Evolutionary conservation across 2,888 invertebrate species (phyloP).

Genomic region (Drosophila prostipennis): DNA sequence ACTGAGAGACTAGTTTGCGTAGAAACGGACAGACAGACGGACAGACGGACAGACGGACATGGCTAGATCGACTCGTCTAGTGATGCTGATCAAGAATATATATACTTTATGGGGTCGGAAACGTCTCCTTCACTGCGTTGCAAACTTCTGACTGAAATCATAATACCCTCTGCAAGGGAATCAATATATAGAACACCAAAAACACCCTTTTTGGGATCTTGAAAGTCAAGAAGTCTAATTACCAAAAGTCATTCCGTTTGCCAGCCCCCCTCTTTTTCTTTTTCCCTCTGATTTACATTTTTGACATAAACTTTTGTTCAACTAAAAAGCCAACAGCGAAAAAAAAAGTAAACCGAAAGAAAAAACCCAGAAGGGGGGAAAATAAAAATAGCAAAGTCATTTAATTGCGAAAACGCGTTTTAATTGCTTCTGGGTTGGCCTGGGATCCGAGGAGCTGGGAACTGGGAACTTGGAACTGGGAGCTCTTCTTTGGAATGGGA

Average conservation of each 20-base stretch:
- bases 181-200: too few species aligned
- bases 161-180: too few species aligned
- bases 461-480: constrained; percentile 13
- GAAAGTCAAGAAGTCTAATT: constrained; percentile 72
- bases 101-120: too few species aligned
- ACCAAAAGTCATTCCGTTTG: constrained; percentile 67
- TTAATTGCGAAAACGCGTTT: constrained; percentile 79
- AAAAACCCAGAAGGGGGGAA: constrained; percentile 21
- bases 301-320: constrained; percentile 77
- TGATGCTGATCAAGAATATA: too few species aligned
- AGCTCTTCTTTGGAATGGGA: constrained; percentile 8
- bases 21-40: too few species aligned
- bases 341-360: constrained; percentile 7
- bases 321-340: constrained; percentile 60
- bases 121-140: too few species aligned
- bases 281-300: constrained; percentile 66
- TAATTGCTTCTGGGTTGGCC: constrained; percentile 68
- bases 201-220: too few species aligned
- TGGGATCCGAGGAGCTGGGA: constrained; percentile 18
- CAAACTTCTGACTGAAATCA: too few species aligned
- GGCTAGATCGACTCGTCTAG: too few species aligned
- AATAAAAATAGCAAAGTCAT: constrained; percentile 76
- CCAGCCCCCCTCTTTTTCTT: neutral
- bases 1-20: too few species aligned
- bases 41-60: too few species aligned